Evolutionary conservation across 2,888 invertebrate species (phyloP), one percentile per base, ranked within the genome.

Genomic region (Poecilus cupreus): DNA sequence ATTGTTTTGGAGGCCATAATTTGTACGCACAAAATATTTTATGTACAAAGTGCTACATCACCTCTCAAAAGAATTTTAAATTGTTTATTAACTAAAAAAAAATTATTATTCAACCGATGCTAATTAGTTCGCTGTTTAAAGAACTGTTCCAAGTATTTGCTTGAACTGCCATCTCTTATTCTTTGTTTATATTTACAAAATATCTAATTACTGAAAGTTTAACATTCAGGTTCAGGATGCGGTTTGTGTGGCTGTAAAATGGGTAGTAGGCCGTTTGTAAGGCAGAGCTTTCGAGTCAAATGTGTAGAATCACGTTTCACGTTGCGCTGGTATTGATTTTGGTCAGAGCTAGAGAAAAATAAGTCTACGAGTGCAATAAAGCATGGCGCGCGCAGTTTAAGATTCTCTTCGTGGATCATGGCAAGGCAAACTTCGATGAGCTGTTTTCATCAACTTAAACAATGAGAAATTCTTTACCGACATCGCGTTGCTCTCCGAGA

Each of bases 361-460:
- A 88, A 88, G 88, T 88, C 87, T 88, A 88, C 88, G 88, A 57
- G 51, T 88, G 87, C 88, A 88, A 88, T 87, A 88, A 88, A 88
- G 86, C 87, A 87, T 85, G 84, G 82, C 83, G 82, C 83, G 82
- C 82, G 83, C 83, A 84, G 84, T 85, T 84, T 83, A 82, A 83
- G 83, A 85, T 83, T 85, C 82, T 81, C 82, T 83, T 75, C 72
- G 82, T 84, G 82, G n/a, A n/a, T n/a, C n/a, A n/a, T n/a, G n/a
- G n/a, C n/a, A n/a, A n/a, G n/a, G 60, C 37, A 32, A 37, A n/a
- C 26, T 78, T 24, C 24, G 32, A 64, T 32, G 32, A 64, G 11
- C 64, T 64, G 64, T 64, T 64, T 64, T 64, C 64, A 68, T 68
- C 64, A 68, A 68, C 64, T 13, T 37, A 37, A 37, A 26, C 60